Conservation (phyloP, 2,888 invertebrate species). For the Deroplatys truncata region DNA sequence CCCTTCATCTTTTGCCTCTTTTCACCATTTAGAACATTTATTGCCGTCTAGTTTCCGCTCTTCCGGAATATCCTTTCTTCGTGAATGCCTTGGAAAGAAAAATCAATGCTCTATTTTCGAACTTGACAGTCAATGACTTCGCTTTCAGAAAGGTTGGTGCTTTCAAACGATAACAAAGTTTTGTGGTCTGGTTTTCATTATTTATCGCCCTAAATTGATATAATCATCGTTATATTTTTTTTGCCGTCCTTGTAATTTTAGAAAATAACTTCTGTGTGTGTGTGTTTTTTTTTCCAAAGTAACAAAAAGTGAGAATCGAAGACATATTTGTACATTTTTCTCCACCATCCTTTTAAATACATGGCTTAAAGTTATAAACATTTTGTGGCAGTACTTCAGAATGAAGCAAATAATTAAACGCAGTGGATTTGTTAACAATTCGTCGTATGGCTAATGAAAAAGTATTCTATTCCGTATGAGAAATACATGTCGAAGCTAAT, state of each 20-base stretch:
- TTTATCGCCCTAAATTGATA: neutral
- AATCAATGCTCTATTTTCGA: neutral
- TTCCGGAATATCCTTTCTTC: neutral
- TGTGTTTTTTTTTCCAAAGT: too few relatives aligned
- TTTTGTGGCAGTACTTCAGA: too few relatives aligned
- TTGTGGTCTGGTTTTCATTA: neutral
- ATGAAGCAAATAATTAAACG: too few relatives aligned
- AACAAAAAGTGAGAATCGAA: too few relatives aligned
- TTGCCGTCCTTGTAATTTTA: too few relatives aligned
- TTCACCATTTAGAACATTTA: neutral
- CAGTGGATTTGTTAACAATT: too few relatives aligned
- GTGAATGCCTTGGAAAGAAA: neutral
- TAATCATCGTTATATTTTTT: neutral
- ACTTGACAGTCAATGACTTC: neutral
- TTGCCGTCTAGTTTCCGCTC: neutral
- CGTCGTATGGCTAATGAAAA: too few relatives aligned
- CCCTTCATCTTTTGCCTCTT: neutral
- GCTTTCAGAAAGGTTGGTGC: neutral
- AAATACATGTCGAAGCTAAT: neutral
- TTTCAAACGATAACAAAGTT: neutral
- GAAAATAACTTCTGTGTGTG: too few relatives aligned
- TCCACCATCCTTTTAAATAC: too few relatives aligned
- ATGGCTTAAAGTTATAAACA: too few relatives aligned
- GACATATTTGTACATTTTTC: too few relatives aligned
- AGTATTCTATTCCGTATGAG: neutral